These are phyloP conservation scores for Oplegnathus fasciatus DNA, from an alignment of 2,113 vertebrate genomes.

Conservation along the genomic window DNA sequence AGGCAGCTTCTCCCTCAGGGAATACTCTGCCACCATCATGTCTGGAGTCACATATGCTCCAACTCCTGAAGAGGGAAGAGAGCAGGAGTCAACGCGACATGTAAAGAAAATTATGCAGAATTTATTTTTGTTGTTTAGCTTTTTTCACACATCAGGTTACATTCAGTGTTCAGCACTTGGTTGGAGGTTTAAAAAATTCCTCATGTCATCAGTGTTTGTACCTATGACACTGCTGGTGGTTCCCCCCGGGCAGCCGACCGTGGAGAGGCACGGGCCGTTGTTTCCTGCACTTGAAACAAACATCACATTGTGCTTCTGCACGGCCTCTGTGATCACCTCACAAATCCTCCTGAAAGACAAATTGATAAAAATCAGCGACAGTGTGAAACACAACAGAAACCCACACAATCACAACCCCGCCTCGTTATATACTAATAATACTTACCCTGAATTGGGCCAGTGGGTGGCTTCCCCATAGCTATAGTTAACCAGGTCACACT, in stretches of 20 bases:
- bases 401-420: not conserved
- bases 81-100: not conserved
- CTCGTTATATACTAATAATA: not conserved
- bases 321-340: conserved; percentile 97
- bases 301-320: conserved; percentile 97
- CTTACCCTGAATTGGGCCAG: conserved; percentile 99
- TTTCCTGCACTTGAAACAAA: conserved; percentile 98
- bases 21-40: conserved; percentile 99
- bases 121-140: not conserved
- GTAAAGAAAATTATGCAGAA: not conserved
- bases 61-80: conserved; percentile 85
- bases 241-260: conserved; percentile 97
- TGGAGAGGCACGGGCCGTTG: conserved; percentile 97
- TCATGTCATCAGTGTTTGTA: conserved; percentile 57
- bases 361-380: not conserved
- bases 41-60: conserved; percentile 98
- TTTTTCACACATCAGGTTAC: not conserved
- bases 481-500: conserved; percentile 98
- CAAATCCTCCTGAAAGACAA: conserved; percentile 92
- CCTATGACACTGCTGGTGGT: conserved; percentile 97
- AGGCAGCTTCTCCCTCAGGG: conserved; percentile 96
- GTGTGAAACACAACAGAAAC: not conserved
- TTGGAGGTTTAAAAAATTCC: not conserved
- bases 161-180: not conserved
- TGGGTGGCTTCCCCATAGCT: conserved; percentile 99